Evolutionary conservation across 2,113 vertebrate species (phyloP).

Genomic region (Siniperca chuatsi): DNA sequence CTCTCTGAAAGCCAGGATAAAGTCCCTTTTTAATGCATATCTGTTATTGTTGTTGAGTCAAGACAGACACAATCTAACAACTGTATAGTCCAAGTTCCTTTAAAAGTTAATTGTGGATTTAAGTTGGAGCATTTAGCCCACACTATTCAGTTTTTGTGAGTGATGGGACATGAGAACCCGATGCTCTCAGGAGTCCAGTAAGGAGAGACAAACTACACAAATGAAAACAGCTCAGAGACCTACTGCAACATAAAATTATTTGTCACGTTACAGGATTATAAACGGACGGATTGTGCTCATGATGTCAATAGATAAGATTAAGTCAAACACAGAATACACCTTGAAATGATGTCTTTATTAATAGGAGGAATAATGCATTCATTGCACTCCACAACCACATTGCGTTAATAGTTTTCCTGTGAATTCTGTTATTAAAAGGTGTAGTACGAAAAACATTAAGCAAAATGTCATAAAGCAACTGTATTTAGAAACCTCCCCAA

Average conservation of each 20-base stretch:
- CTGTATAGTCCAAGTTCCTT: not conserved
- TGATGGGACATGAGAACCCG: no score
- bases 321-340: constrained; percentile 41
- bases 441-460: constrained; percentile 83
- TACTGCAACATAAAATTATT: not conserved
- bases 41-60: not conserved
- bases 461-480: constrained; percentile 77
- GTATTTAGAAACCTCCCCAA: constrained; percentile 73
- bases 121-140: not conserved
- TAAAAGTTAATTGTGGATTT: no score
- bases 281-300: not conserved
- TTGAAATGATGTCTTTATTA: constrained; percentile 76
- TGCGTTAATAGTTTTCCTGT: constrained; percentile 68
- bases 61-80: not conserved
- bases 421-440: constrained; percentile 80
- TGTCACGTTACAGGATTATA: not conserved
- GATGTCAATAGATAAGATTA: not conserved
- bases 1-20: not conserved
- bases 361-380: constrained; percentile 69
- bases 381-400: constrained; percentile 77
- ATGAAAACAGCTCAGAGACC: not conserved
- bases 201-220: no score
- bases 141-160: not conserved
- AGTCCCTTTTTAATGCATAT: not conserved
- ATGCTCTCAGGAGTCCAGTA: not conserved